A percentile compares a stretch with the other conserved stretches of the same genome.
phyloP scores from a whole-genome alignment of 1,140 invertebrate genomes.

The Drosophila grimshawi region DNA sequence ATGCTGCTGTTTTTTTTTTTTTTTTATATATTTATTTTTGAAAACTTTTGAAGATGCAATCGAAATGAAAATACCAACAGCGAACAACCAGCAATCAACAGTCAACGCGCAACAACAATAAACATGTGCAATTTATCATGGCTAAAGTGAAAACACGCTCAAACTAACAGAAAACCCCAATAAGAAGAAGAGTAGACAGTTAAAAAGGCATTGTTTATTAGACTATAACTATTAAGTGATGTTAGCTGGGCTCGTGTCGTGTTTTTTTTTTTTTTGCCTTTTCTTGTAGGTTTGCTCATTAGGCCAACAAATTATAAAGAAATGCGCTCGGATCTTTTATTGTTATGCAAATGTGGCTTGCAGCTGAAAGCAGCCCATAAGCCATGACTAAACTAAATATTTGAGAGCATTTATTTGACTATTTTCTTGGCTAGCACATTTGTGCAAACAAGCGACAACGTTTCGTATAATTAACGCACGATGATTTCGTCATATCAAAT shows the following conservation, averaged over 20 bases:
- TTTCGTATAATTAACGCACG: constrained; percentile 64
- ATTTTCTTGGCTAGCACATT: constrained; percentile 49
- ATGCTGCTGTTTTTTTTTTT: constrained; percentile 29
- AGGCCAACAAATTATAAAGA: constrained; percentile 58
- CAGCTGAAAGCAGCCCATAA: constrained; percentile 40
- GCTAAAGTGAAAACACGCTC: constrained; percentile 72
- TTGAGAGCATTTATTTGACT: constrained; percentile 16
- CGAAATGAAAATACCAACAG: constrained; percentile 48
- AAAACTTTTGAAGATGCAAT: constrained; percentile 59
- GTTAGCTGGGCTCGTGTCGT: constrained; percentile 28
- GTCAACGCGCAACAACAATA: constrained; percentile 11
- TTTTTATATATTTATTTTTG: constrained; percentile 30
- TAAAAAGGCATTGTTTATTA: constrained; percentile 71
- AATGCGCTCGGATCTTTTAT: constrained; percentile 51
- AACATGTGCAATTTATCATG: constrained; percentile 76
- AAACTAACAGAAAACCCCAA: constrained; percentile 4
- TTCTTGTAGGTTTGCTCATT: constrained; percentile 51
- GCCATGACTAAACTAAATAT: constrained; percentile 55
- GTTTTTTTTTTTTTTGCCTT: constrained; percentile 1
- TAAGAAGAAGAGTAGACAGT: constrained; percentile 20
- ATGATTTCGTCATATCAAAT: constrained; percentile 26
- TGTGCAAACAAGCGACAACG: constrained; percentile 60
- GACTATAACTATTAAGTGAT: constrained; percentile 62
- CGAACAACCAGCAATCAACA: constrained; percentile 26
- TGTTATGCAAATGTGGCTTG: constrained; percentile 57